phyloP scores from a whole-genome alignment of 2,113 vertebrate species.

The Tapirus terrestris region DNA sequence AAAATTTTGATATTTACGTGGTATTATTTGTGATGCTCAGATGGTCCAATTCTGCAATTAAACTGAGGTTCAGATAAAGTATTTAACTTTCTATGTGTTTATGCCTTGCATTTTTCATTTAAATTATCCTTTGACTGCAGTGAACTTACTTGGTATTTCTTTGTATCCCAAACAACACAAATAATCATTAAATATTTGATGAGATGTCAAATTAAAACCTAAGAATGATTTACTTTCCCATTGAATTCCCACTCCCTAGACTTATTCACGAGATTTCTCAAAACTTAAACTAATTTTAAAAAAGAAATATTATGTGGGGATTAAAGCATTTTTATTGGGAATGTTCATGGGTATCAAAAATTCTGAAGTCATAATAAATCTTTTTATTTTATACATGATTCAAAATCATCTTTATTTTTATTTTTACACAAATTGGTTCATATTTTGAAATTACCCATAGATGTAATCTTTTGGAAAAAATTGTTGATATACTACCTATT shows the following conservation, averaged over 20 bases:
- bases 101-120: background rate
- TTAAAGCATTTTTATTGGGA: slow-evolving; percentile 1
- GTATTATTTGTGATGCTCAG: background rate
- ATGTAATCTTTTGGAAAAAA: background rate
- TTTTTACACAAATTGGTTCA: background rate
- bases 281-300: background rate
- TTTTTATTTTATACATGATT: slow-evolving; percentile 36
- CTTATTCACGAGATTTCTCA: background rate
- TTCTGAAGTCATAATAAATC: background rate
- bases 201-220: slow-evolving; percentile 2
- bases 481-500: background rate
- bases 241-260: background rate
- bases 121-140: background rate
- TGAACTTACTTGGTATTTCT: background rate
- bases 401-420: slow-evolving; percentile 41
- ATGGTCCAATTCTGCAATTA: background rate
- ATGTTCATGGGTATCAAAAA: background rate
- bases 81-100: background rate
- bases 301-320: background rate
- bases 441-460: slow-evolving; percentile 11
- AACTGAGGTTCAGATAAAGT: background rate
- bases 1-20: background rate
- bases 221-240: background rate
- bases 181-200: background rate
- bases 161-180: background rate